Evolutionary conservation across 2,113 vertebrate species (phyloP).

Genomic region (Lophotis ruficrista): DNA sequence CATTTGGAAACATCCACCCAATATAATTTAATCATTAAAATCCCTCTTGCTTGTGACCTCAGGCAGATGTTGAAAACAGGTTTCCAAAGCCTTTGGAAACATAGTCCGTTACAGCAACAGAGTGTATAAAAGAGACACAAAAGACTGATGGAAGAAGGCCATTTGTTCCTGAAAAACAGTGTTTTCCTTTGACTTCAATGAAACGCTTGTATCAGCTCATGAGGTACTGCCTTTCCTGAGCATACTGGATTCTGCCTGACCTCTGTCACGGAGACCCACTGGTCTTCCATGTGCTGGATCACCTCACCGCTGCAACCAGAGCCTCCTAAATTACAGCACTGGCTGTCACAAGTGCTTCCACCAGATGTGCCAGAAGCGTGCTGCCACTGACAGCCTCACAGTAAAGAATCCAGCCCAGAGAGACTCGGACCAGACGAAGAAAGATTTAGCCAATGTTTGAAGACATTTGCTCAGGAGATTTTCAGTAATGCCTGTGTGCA

Average conservation of each 20-base stretch:
- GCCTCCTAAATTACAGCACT: background rate
- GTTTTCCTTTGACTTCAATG: background rate
- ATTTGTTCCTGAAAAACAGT: background rate
- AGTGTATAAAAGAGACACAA: background rate
- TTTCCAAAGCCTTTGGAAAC: background rate
- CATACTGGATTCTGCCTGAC: background rate
- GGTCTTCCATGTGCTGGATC: background rate
- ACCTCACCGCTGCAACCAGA: background rate
- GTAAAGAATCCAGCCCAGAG: background rate
- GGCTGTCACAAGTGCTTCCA: background rate
- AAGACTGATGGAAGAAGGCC: background rate
- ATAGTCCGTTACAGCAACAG: background rate
- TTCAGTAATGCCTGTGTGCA: background rate
- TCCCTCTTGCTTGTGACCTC: background rate
- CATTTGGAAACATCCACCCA: background rate
- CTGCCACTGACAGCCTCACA: background rate
- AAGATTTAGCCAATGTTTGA: background rate
- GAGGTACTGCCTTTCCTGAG: background rate
- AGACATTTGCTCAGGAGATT: background rate
- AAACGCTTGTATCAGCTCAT: background rate
- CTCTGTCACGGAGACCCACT: background rate
- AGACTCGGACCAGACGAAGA: background rate
- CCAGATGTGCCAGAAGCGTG: background rate
- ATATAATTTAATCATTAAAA: constrained; percentile 24
- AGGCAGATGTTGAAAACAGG: background rate